Percentiles rank a stretch among this genome's conserved stretches.
phyloP scores from a whole-genome alignment of 2,888 invertebrate species.

The Yponomeuta cagnagella region DNA sequence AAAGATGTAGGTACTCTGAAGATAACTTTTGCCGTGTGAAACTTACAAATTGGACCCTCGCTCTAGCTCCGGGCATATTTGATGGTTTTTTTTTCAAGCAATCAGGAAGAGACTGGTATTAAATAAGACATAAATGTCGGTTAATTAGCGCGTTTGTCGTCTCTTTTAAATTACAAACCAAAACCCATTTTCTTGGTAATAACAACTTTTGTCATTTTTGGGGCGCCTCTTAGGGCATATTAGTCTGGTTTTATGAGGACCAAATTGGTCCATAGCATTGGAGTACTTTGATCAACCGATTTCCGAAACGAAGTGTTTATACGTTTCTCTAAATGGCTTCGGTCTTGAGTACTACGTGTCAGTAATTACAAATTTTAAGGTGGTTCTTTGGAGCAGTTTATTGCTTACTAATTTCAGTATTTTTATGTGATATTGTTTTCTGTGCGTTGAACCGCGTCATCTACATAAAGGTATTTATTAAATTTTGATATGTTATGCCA shows the following conservation, averaged over 20 bases:
- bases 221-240: background rate
- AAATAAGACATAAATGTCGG: slow-evolving; percentile 33
- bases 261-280: background rate
- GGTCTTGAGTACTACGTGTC: background rate
- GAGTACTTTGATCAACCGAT: slow-evolving; percentile 1
- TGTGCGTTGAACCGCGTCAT: background rate
- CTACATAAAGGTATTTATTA: background rate
- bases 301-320: slow-evolving; percentile 1
- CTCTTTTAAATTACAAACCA: background rate
- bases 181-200: background rate
- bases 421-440: background rate
- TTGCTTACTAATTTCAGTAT: background rate
- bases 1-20: background rate
- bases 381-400: background rate
- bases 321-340: background rate
- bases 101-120: slow-evolving; percentile 33
- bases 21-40: background rate
- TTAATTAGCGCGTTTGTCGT: slow-evolving; percentile 16
- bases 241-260: slow-evolving; percentile 1
- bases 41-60: slow-evolving; percentile 26
- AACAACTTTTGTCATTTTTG: slow-evolving; percentile 4
- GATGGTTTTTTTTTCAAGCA: slow-evolving; percentile 37
- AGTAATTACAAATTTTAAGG: slow-evolving; percentile 2
- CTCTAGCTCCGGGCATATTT: slow-evolving; percentile 50
- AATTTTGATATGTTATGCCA: background rate